These are phyloP conservation scores for Ptychodera flava DNA, from an alignment of 35 echinoderm and acorn worm genomes.

Conservation along the genomic window DNA sequence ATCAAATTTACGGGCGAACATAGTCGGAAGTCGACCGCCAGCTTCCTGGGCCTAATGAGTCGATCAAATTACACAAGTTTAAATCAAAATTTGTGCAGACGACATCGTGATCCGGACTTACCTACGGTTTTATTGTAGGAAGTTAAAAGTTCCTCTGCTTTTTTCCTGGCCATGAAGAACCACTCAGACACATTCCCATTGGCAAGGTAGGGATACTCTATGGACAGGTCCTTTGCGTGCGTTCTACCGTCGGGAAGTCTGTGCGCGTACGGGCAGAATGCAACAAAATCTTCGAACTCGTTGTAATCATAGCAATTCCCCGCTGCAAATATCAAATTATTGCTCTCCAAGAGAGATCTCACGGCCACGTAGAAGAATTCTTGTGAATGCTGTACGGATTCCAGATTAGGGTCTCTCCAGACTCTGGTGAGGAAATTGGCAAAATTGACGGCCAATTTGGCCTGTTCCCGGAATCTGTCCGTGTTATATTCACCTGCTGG, in stretches of 20 bases:
- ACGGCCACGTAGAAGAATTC: conserved; percentile 85
- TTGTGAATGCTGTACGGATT: conserved; percentile 54
- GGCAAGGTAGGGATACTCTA: conserved; percentile 84
- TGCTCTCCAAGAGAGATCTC: conserved; percentile 78
- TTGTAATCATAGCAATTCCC: conserved; percentile 81
- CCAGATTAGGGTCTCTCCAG: conserved; percentile 57
- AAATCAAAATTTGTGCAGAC: too few species aligned
- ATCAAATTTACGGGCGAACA: too few species aligned
- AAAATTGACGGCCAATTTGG: conserved; percentile 55
- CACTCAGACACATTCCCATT: conserved; percentile 62
- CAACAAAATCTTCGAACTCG: conserved; percentile 53
- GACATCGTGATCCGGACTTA: too few species aligned
- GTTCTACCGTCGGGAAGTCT: conserved; percentile 51
- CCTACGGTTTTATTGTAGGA: not conserved
- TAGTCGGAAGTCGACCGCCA: too few species aligned
- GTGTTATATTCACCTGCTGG: conserved; percentile 55
- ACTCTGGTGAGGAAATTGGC: conserved; percentile 87
- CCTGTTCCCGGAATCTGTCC: conserved; percentile 83
- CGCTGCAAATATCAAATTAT: conserved; percentile 82
- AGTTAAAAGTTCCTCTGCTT: conserved; percentile 38
- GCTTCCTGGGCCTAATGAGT: too few species aligned
- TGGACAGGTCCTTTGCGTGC: conserved; percentile 76
- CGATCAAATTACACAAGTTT: too few species aligned
- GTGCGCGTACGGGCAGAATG: conserved; percentile 91
- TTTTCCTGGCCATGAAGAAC: conserved; percentile 79